These are phyloP conservation scores for Latrodectus hesperus DNA, from an alignment of 2,888 invertebrate species.

Conservation along the genomic window DNA sequence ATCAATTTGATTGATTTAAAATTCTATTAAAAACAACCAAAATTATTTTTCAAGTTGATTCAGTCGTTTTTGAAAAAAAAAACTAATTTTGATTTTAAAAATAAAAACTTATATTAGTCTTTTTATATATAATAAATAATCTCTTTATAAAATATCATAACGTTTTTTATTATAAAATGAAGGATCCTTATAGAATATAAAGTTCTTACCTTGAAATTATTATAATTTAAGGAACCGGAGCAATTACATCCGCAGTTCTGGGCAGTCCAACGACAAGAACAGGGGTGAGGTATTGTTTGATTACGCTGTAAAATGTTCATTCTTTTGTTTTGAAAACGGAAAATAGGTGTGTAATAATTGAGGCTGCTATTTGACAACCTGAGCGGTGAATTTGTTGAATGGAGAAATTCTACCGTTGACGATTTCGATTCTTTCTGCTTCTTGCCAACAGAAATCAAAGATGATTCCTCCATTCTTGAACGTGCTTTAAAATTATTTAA, in stretches of 20 bases:
- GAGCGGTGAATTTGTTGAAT: too few species aligned
- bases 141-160: background rate
- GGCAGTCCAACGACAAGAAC: conserved; percentile 33
- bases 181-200: background rate
- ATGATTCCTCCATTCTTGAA: too few species aligned
- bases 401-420: too few species aligned
- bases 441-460: too few species aligned
- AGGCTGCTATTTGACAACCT: too few species aligned
- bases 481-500: too few species aligned
- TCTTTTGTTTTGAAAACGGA: background rate
- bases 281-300: conserved; percentile 3
- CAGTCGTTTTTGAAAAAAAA: background rate
- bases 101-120: background rate
- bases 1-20: too few species aligned
- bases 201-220: conserved; percentile 37
- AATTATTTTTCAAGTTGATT: too few species aligned
- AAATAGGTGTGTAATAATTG: background rate
- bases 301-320: background rate
- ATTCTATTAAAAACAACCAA: too few species aligned
- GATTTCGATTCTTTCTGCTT: too few species aligned
- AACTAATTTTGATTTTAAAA: background rate
- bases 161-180: background rate
- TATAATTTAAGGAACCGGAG: conserved; percentile 21
- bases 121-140: background rate
- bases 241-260: conserved; percentile 43